Percentiles rank a stretch among this genome's conserved stretches.
phyloP scores from a whole-genome alignment of 2,797 vertebrate genomes.

The Mormyrops attenuatus region DNA sequence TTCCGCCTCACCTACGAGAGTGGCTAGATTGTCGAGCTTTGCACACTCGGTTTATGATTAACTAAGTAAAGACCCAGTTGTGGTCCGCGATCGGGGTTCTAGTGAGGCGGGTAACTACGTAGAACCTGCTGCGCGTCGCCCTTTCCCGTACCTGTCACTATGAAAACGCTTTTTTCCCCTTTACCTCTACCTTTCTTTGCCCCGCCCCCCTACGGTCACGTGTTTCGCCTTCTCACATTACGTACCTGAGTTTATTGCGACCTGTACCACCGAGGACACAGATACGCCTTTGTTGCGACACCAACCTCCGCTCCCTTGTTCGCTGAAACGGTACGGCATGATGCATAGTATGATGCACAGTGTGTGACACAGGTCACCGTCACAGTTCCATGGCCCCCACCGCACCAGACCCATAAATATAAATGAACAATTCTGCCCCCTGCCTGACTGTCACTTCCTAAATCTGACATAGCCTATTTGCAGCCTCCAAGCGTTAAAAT shows the following conservation, averaged over 20 bases:
- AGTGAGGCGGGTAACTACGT: background rate
- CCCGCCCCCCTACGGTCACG: slow-evolving; percentile 56
- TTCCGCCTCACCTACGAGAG: slow-evolving; percentile 60
- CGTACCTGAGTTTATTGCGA: slow-evolving; percentile 65
- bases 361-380: background rate
- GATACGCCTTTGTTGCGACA: slow-evolving; percentile 57
- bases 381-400: background rate
- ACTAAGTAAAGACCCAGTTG: background rate
- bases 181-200: slow-evolving; percentile 27
- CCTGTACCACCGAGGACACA: slow-evolving; percentile 53
- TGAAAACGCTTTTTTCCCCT: slow-evolving; percentile 40
- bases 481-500: background rate
- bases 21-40: background rate
- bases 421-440: background rate
- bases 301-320: slow-evolving; percentile 28
- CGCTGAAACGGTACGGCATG: slow-evolving; percentile 27
- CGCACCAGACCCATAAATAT: background rate
- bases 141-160: slow-evolving; percentile 32
- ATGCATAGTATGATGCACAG: background rate
- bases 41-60: slow-evolving; percentile 3
- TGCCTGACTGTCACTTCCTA: background rate
- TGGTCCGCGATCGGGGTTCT: background rate
- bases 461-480: background rate
- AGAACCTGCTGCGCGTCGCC: background rate
- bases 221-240: slow-evolving; percentile 61